Evolutionary conservation across 2,113 vertebrate genomes (phyloP).

Genomic region (Astatoreochromis straeleni): DNA sequence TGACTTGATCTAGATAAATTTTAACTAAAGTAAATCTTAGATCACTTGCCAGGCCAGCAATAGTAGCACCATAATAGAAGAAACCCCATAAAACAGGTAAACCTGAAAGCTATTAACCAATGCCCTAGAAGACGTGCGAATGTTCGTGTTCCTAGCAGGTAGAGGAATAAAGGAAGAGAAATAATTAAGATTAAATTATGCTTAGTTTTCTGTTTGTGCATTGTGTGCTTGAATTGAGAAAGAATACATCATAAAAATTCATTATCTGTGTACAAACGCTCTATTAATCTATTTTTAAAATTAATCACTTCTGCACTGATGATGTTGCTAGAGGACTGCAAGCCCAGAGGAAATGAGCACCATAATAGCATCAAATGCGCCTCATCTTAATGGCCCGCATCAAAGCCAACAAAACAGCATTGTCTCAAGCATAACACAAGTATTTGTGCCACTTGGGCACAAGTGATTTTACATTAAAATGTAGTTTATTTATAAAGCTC

Average conservation of each 20-base stretch:
- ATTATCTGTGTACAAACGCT: conserved; percentile 33
- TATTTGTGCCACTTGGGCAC: conserved; percentile 36
- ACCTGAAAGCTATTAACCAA: not conserved
- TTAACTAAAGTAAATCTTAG: not conserved
- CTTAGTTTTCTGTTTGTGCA: not conserved
- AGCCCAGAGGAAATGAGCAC: conserved; percentile 53
- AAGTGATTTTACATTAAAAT: conserved; percentile 42
- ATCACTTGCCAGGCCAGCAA: not conserved
- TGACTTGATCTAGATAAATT: conserved; percentile 21
- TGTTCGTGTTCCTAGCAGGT: not conserved
- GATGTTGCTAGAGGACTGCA: conserved; percentile 41
- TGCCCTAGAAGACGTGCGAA: not conserved
- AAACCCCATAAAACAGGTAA: not conserved
- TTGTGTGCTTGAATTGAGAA: not conserved
- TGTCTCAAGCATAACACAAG: conserved; percentile 31
- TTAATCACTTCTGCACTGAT: conserved; percentile 51
- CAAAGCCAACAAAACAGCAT: conserved; percentile 43
- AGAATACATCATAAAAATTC: conserved; percentile 5
- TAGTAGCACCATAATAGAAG: not conserved
- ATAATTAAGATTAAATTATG: not conserved
- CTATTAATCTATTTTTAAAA: conserved; percentile 62
- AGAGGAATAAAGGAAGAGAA: not conserved
- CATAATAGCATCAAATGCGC: conserved; percentile 59
- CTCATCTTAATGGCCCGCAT: conserved; percentile 58
- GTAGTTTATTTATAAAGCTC: conserved; percentile 41